Base-by-base conservation (phyloP, 92 coral and sea anemone genomes). In the Umimayanthus kanabou region DNA sequence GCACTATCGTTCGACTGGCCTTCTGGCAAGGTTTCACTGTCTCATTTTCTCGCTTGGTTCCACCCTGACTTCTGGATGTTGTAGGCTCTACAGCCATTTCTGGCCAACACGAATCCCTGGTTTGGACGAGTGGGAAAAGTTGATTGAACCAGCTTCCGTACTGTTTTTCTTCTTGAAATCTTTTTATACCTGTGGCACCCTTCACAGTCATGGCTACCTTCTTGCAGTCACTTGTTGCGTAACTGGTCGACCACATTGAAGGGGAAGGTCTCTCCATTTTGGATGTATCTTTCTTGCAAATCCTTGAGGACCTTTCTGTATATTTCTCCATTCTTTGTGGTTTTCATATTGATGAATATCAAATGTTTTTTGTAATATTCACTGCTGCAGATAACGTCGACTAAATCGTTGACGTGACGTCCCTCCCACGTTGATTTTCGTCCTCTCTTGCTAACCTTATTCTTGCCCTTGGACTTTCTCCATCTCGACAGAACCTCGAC, bases 51-150 rank as follows among this genome's bases (percentile, higher is more conserved):
- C 37, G 37, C 39, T 80, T 88, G 86, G 22, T 47, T 71, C 76
- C 76, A 5, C 77, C 77, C 9, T 73, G 77, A 25, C n/a, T 10
- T 30, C 45, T 39, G 80, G 81, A 81, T 85, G 81, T 58, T 79
- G 90, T 72, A 72, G 89, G 92, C 42, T 89, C 89, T 40, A 89
- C 82, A 57, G 92, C 91, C 89, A 33, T 33, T 33, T 89, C 86
- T 72, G 87, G 86, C 76, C 70, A 58, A 57, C 89, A 85, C 57
- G 89, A 84, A 77, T 89, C 92, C 40, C 85, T 86, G 37, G 92
- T 79, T 79, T 89, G 79, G 80, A 89, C 92, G 80, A 55, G 75
- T 71, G 75, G 75, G 75, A 71, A 28, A 28, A 71, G 75, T 15
- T 71, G 75, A 71, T 71, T 71, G 75, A 71, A 71, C 75, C 40